These are phyloP conservation scores for Fregata magnificens DNA, from an alignment of 2,113 vertebrate genomes.

Conservation along the genomic window DNA sequence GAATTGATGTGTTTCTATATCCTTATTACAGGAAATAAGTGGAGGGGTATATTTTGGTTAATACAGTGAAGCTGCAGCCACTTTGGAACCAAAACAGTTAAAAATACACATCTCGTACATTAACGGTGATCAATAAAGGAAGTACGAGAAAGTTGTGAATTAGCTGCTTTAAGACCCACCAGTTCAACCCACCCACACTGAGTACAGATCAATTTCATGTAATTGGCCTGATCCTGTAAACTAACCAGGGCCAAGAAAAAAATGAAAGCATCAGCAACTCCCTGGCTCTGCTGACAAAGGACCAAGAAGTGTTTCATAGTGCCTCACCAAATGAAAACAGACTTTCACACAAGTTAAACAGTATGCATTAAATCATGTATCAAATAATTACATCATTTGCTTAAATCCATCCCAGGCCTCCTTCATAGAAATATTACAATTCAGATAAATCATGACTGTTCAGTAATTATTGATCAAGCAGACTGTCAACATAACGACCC, in stretches of 20 bases:
- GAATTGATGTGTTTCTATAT: not conserved
- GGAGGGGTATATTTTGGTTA: constrained; percentile 1
- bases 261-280: constrained; percentile 44
- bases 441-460: constrained; percentile 11
- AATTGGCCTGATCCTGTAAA: constrained; percentile 56
- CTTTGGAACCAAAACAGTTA: constrained; percentile 51
- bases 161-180: constrained; percentile 44
- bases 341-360: constrained; percentile 21
- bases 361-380: constrained; percentile 24
- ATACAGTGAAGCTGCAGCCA: not conserved
- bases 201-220: constrained; percentile 62
- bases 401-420: not conserved
- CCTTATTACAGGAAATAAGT: not conserved
- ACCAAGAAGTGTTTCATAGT: not conserved
- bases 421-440: not conserved
- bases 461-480: constrained; percentile 10
- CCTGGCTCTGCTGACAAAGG: not conserved
- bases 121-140: constrained; percentile 63
- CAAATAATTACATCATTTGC: constrained; percentile 17
- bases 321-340: constrained; percentile 3
- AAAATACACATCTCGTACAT: constrained; percentile 40
- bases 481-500: not conserved
- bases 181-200: constrained; percentile 34
- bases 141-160: constrained; percentile 64
- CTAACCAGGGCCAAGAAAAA: constrained; percentile 64